Base-by-base conservation (phyloP, 2,797 vertebrate genomes). In the Staurois parvus region DNA sequence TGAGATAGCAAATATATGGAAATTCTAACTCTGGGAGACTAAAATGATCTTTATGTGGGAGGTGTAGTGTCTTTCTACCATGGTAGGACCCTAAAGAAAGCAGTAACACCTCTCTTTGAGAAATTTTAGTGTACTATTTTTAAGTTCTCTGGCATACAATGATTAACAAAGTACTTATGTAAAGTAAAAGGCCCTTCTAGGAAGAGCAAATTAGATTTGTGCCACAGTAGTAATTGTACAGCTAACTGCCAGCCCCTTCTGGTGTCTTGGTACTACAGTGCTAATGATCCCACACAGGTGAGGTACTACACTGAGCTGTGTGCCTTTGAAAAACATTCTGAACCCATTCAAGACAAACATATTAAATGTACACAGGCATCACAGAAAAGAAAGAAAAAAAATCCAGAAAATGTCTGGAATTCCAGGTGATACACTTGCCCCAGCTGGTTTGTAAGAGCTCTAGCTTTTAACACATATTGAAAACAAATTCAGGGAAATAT, bases 401-500 rank as follows among this genome's bases (percentile, higher is more conserved):
- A 30, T 11, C 30, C n/a, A 45, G 26, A 30, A 17, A 67, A 66
- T 73, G 34, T 28, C 15, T 72, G 72, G 26, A 70, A 86, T 85
- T 74, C 52, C 52, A 52, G n/a, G 30, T 37, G 45, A 68, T 26
- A 72, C 72, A 45, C 45, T 59, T 81, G 67, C 76, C 52, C n/a
- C 15, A 72, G 64, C 64, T 72, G 40, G 66, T 75, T 68, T 48
- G 24, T 68, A 52, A 76, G 76, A 79, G 48, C 42, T 70, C 56
- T 19, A 66, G 32, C 40, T 42, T 84, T 81, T 67, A 85, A 78
- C 45, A 70, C 19, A 52, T 76, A 48, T 19, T 72, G 74, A 66
- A 85, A 83, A 67, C 32, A 34, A 64, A 80, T 52, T 26, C 64
- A 78, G 83, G 83, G 68, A 79, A 37, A 70, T 66, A n/a, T 78